Conservation (phyloP, 2,888 invertebrate genomes). For the Fragum fragum region DNA sequence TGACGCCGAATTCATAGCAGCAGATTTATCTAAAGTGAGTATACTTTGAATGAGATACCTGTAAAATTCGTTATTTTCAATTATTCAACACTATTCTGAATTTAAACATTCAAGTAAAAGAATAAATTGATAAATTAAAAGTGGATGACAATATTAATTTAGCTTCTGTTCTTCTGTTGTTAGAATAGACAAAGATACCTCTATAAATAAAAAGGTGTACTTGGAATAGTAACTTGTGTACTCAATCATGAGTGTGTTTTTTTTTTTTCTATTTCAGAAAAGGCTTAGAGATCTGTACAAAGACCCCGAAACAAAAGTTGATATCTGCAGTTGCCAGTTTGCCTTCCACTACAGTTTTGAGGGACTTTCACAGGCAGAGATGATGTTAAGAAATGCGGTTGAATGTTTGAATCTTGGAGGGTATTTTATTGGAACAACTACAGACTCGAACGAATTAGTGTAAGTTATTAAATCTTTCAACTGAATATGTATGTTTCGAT, state of each 20-base stretch:
- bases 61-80: too few species aligned
- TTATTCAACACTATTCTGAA: too few species aligned
- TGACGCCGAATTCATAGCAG: neutral
- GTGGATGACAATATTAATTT: too few species aligned
- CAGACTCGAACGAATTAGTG: slow-evolving; percentile 97
- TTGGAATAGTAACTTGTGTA: too few species aligned
- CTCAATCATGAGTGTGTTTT: too few species aligned
- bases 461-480: too few species aligned
- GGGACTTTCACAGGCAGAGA: slow-evolving; percentile 91
- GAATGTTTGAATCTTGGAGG: slow-evolving; percentile 96
- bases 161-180: too few species aligned
- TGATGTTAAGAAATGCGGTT: slow-evolving; percentile 96
- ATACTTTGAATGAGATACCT: neutral
- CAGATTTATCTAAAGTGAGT: slow-evolving; percentile 4
- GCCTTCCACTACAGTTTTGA: slow-evolving; percentile 95
- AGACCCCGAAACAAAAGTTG: slow-evolving; percentile 93
- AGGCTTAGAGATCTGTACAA: slow-evolving; percentile 89
- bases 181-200: too few species aligned
- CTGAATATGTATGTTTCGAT: too few species aligned
- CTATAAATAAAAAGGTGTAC: too few species aligned
- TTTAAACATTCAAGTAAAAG: too few species aligned
- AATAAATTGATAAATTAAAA: too few species aligned
- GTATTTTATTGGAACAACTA: slow-evolving; percentile 98
- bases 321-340: slow-evolving; percentile 98
- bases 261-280: slow-evolving; percentile 72